Conservation (phyloP, 2,113 vertebrate genomes). For the Ictalurus furcatus region DNA sequence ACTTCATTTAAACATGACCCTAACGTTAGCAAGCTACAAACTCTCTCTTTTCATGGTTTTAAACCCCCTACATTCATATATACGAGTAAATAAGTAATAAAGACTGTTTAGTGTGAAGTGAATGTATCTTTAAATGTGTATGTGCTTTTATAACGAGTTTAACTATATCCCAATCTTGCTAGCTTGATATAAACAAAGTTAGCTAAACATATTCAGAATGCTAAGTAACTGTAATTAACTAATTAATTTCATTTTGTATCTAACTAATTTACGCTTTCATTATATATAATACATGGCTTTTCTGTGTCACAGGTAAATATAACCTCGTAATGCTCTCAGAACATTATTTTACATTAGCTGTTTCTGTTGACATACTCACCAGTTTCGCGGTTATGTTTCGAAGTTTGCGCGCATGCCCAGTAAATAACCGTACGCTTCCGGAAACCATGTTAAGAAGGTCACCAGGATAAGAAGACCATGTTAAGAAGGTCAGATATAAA, state of each 20-base stretch:
- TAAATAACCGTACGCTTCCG: neutral
- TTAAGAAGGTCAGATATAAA: neutral
- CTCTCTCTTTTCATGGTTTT: neutral
- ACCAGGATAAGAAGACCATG: neutral
- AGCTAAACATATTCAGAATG: neutral
- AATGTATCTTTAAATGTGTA: neutral
- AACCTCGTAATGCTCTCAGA: neutral
- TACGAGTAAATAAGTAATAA: too few relatives aligned
- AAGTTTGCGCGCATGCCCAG: slow-evolving; percentile 44
- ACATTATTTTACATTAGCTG: neutral
- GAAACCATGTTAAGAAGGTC: slow-evolving; percentile 25
- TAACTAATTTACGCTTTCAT: neutral
- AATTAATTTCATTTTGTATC: too few relatives aligned
- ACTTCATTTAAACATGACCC: neutral
- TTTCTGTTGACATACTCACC: neutral
- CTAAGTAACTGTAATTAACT: neutral
- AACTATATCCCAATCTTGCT: neutral
- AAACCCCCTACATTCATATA: neutral
- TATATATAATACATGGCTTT: neutral
- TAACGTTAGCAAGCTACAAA: neutral
- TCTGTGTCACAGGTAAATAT: neutral
- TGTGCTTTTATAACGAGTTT: neutral
- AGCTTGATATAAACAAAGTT: neutral
- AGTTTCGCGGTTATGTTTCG: slow-evolving; percentile 28
- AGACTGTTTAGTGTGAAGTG: neutral